Percentiles rank a stretch among this genome's conserved stretches.
Conservation (phyloP, 2,888 invertebrate genomes). For the Caenorhabditis sp. region DNA sequence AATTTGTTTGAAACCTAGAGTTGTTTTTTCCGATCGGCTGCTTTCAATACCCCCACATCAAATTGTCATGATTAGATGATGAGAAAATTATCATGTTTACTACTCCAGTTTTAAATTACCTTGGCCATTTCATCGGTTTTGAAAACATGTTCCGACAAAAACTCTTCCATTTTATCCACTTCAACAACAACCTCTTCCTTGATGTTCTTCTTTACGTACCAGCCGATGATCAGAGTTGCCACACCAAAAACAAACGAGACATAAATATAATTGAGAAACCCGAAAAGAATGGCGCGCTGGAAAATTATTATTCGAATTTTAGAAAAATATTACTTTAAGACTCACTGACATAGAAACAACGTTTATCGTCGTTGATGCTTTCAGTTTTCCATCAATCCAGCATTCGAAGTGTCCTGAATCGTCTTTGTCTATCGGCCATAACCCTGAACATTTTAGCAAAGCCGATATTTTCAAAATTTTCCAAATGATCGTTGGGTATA, state of each 20-base stretch:
- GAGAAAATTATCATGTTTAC: too few relatives aligned
- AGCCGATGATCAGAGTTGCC: conserved; percentile 17
- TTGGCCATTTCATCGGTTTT: conserved; percentile 36
- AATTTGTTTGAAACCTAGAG: too few relatives aligned
- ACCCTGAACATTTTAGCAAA: conserved; percentile 14
- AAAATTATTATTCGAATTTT: not conserved
- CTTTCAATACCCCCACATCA: not conserved
- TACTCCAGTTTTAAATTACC: conserved; percentile 6
- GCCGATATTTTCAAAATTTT: too few relatives aligned
- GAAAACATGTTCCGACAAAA: conserved; percentile 35
- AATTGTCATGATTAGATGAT: too few relatives aligned
- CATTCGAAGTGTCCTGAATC: conserved; percentile 46
- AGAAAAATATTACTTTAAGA: not conserved
- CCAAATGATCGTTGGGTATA: too few relatives aligned
- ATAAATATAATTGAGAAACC: conserved; percentile 26
- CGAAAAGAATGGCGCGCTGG: conserved; percentile 18
- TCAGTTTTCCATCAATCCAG: conserved; percentile 24
- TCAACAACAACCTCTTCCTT: conserved; percentile 14
- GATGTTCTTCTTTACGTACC: not conserved
- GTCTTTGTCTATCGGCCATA: conserved; percentile 38
- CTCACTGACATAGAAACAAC: conserved; percentile 20
- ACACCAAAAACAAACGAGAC: conserved; percentile 22
- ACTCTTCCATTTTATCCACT: conserved; percentile 42
- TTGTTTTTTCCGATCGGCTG: too few relatives aligned
- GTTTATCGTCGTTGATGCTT: conserved; percentile 17